phyloP scores from a whole-genome alignment of 1,140 invertebrate species.

The Octopus sinensis region DNA sequence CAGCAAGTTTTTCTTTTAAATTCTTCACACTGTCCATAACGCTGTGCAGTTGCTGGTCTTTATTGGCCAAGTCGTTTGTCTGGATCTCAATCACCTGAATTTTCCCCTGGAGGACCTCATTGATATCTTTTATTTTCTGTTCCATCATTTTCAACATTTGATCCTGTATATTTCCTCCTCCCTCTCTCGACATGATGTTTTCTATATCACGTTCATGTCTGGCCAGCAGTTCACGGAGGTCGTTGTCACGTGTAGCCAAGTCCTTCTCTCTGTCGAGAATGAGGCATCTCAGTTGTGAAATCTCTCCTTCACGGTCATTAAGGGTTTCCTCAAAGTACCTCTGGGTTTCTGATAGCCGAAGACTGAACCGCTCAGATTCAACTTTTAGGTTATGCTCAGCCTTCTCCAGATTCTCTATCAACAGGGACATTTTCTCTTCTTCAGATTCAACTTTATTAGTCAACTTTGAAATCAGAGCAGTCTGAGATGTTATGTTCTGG shows the following conservation, averaged over 20 bases:
- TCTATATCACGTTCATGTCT: conserved; percentile 51
- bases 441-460: conserved; percentile 46
- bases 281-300: conserved; percentile 34
- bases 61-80: conserved; percentile 42
- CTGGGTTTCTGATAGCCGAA: conserved; percentile 47
- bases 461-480: conserved; percentile 44
- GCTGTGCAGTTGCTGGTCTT: conserved; percentile 45
- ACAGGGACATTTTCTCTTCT: conserved; percentile 40
- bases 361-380: conserved; percentile 46
- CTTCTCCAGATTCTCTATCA: conserved; percentile 41
- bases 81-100: conserved; percentile 48
- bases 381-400: conserved; percentile 44
- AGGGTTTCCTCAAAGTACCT: conserved; percentile 53
- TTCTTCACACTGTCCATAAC: conserved; percentile 38
- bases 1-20: conserved; percentile 48
- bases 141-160: conserved; percentile 51
- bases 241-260: conserved; percentile 40
- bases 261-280: conserved; percentile 46
- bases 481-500: conserved; percentile 41
- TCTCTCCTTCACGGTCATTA: conserved; percentile 42
- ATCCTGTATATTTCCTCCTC: conserved; percentile 47
- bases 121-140: conserved; percentile 47
- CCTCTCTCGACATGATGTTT: conserved; percentile 44
- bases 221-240: conserved; percentile 44
- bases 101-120: conserved; percentile 51